Conservation (phyloP, 2,888 invertebrate species). For the Tubulanus polymorphus region DNA sequence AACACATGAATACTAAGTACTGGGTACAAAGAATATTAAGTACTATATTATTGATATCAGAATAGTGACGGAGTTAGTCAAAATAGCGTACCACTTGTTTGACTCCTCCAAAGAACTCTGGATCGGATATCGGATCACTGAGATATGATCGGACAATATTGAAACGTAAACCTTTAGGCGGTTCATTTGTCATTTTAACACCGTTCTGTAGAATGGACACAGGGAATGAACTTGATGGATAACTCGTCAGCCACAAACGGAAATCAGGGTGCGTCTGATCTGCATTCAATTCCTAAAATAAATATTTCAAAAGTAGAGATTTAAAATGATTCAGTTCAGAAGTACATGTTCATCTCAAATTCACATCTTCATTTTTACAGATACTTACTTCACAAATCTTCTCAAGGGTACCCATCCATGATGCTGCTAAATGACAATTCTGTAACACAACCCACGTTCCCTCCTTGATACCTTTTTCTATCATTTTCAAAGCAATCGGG, state of each 20-base stretch:
- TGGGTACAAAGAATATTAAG: too few relatives aligned
- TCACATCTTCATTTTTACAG: not conserved
- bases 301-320: not conserved
- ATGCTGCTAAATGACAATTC: conserved; percentile 56
- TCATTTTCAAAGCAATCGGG: conserved; percentile 54
- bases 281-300: conserved; percentile 49
- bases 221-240: conserved; percentile 52
- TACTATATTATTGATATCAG: too few relatives aligned
- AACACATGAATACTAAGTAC: too few relatives aligned
- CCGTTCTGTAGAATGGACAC: conserved; percentile 56
- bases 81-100: conserved; percentile 41
- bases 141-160: conserved; percentile 60
- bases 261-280: conserved; percentile 55
- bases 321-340: conserved; percentile 4
- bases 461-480: conserved; percentile 52
- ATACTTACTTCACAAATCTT: conserved; percentile 49
- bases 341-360: not conserved
- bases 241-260: conserved; percentile 56
- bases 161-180: conserved; percentile 54
- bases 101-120: conserved; percentile 69
- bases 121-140: conserved; percentile 80
- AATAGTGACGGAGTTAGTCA: not conserved
- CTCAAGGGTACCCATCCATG: conserved; percentile 56
- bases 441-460: conserved; percentile 56
- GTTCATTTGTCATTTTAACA: conserved; percentile 56